Base-by-base conservation (phyloP, 2,797 vertebrate genomes). In the Xyrichtys novacula region DNA sequence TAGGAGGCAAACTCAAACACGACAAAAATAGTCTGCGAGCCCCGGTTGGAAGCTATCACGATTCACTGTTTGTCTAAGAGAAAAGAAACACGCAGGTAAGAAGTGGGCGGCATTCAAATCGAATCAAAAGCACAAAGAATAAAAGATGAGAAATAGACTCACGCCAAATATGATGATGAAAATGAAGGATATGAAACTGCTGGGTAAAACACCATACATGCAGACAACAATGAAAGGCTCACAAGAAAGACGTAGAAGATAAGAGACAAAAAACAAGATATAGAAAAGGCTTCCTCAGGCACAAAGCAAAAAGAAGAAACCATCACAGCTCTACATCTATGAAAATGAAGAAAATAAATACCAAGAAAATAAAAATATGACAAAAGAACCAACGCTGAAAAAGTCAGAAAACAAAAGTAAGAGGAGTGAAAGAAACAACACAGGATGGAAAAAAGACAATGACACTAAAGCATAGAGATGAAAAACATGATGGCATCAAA, bases 11-110 rank as follows among this genome's bases (percentile, higher is more conserved):
- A 56, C 42, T 74, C 65, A 75, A 53, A 80, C 14, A 4, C 48
- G 76, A 81, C 38, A 65, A 71, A 87, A 86, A 85, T 85, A 84
- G 78, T 23, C 42, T 25, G 34, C 47, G 58, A 61, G 60, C 40
- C 59, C 39, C 54, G 20, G 62, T 55, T 60, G 25, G 49, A 67
- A 60, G 55, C 25, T 19, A 65, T 75, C 62, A 39, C 64, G 28
- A 64, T 57, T 7, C 36, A 32, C 17, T 70, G 28, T 43, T 80
- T 70, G 62, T 60, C 46, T 63, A 19, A 32, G 23, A 75, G 16
- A 52, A 22, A 60, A 68, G 47, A 71, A 23, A 72, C 66, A 65
- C 7, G 8, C 44, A 65, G 46, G 38, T 68, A 46, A 71, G 38
- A 38, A 65, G 47, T 5, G 5, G 38, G 55, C 67, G 20, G 25